Evolutionary conservation across 2,797 vertebrate species (phyloP), one percentile per base, ranked within the genome.

Genomic region (Peromyscus eremicus): DNA sequence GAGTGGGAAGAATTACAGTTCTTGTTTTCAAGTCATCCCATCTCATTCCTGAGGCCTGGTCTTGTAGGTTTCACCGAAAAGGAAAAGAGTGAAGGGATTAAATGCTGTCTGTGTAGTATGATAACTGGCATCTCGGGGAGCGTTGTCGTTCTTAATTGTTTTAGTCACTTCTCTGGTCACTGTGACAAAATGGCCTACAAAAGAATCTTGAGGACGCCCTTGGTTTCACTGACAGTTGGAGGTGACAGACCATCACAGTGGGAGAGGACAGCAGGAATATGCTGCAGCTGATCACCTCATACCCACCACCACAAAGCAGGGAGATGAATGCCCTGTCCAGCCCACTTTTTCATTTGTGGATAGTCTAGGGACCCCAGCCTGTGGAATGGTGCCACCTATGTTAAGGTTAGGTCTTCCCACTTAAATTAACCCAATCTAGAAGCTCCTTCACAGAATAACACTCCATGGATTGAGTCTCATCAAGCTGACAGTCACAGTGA

Each of bases 221-320:
- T 55, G 12, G 34, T 75, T 68, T 40, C 55, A 9, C 25, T 88
- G 68, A 73, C n/a, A 21, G n/a, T 40, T 57, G 29, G 85, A 21
- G n/a, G 23, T 40, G 57, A 25, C 27, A 40, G n/a, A 27, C 23
- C 84, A 21, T 73, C 46, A 2, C 2, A 34, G 2, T 57, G n/a
- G 23, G 2, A 71, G 71, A 68, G 23, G 12, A 27, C 5, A 3
- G 25, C 49, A 32, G 9, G n/a, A 11, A 0, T 9, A 0, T 27
- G 12, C 46, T 4, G 4, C 32, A 85, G 19, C 6, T 9, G 43
- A 32, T n/a, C 12, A 14, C 4, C 1, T 12, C 12, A 8, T 64
- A 23, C 23, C 46, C 62, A 49, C 23, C 46, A 34, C 9, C 32
- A 16, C 21, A 9, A 68, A n/a, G 32, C 81, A 64, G 37, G 64